Conservation (phyloP, 2,888 invertebrate species). For the Latrodectus elegans region DNA sequence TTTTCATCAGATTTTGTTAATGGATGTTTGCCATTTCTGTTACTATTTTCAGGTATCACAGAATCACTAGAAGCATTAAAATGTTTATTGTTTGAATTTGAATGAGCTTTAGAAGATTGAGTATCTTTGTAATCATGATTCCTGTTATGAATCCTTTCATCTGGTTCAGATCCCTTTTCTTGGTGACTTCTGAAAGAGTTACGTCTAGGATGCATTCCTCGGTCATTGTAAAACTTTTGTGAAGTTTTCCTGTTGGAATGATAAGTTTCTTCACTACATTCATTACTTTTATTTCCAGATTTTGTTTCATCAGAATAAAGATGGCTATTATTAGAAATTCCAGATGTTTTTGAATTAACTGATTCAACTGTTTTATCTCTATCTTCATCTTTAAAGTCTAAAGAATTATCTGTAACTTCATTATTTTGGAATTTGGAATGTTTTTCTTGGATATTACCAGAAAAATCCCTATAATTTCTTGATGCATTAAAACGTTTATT, state of each 20-base stretch:
- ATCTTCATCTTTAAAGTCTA: not conserved
- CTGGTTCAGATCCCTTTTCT: not conserved
- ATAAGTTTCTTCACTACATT: not conserved
- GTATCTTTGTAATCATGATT: not conserved
- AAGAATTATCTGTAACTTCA: not conserved
- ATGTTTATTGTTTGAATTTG: not conserved
- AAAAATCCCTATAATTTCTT: not conserved
- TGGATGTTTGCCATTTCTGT: not conserved
- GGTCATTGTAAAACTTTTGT: not conserved
- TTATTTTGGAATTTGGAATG: not conserved
- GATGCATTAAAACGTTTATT: not conserved
- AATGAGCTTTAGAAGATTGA: not conserved
- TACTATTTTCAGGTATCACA: not conserved
- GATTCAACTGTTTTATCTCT: not conserved
- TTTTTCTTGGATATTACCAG: not conserved
- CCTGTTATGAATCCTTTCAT: not conserved
- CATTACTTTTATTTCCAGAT: not conserved
- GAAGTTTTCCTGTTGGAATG: not conserved
- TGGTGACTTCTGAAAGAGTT: not conserved
- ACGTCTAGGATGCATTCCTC: too few relatives aligned
- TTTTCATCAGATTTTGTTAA: not conserved
- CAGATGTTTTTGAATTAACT: not conserved
- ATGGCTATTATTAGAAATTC: not conserved
- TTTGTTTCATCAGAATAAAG: not conserved
- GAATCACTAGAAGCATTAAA: not conserved